Evolutionary conservation across 2,888 invertebrate genomes (phyloP).

Genomic region (Ophion ventricosus): DNA sequence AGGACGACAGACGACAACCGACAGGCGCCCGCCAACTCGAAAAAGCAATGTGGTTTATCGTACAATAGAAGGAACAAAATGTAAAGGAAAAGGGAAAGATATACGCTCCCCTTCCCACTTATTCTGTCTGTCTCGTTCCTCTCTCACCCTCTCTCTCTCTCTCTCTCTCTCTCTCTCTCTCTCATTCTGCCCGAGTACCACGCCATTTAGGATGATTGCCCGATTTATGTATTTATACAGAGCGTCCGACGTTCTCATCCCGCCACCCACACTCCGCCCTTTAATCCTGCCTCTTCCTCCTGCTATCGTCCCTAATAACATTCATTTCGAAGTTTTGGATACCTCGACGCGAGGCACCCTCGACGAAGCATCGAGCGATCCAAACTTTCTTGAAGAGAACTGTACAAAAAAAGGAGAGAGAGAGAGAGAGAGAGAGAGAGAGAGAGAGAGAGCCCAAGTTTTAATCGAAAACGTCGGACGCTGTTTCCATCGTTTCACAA

Average conservation of each 20-base stretch:
- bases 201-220: constrained; percentile 81
- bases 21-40: constrained; percentile 74
- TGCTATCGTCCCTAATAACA: constrained; percentile 67
- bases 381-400: constrained; percentile 37
- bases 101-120: not conserved
- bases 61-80: constrained; percentile 3
- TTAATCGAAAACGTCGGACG: constrained; percentile 58
- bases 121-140: not conserved
- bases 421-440: not conserved
- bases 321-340: constrained; percentile 65
- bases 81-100: constrained; percentile 46
- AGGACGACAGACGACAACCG: constrained; percentile 76
- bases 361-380: constrained; percentile 35
- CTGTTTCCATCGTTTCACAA: constrained; percentile 47
- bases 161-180: constrained; percentile 5
- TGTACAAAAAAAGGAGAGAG: constrained; percentile 17
- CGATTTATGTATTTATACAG: constrained; percentile 81
- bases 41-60: constrained; percentile 69
- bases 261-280: constrained; percentile 61
- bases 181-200: constrained; percentile 62
- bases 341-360: constrained; percentile 52
- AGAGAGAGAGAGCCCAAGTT: constrained; percentile 26
- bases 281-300: constrained; percentile 58
- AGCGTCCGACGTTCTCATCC: constrained; percentile 62
- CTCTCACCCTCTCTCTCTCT: constrained; percentile 4